Evolutionary conservation across 2,113 vertebrate genomes (phyloP), one percentile per base, ranked within the genome.

Genomic region (Cyprinodon tularosa): DNA sequence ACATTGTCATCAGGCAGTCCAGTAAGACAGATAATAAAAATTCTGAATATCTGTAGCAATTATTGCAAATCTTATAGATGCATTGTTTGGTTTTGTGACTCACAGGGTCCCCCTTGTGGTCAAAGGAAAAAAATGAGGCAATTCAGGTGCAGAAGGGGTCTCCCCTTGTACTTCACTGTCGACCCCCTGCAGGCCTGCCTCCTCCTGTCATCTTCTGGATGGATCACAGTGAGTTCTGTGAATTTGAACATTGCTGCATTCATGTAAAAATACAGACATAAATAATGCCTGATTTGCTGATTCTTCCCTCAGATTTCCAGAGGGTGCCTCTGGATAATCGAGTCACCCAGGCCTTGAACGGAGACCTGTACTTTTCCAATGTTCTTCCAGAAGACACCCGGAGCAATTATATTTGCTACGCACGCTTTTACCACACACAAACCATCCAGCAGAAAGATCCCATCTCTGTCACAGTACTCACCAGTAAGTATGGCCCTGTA

Each of bases 371-470:
- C 91, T 99, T 99, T 90, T 96, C 97, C 74, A 99, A 99, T n/a
- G 95, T 97, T 60, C 93, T 96, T 78, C 93, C 93, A 85, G 95
- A 97, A 81, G 97, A 99, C 77, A 95, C 94, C 20, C 94, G 97
- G 12, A 96, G 93, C 8, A 97, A 99, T 93, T 99, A 99, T 86
- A 99, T 99, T 90, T 99, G 98, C 88, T 99, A 98, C 13, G 98
- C 98, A 66, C 96, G 98, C 85, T 99, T 99, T 94, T 97, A 97
- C 71, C 95, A 98, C 84, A 99, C 98, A 0, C 97, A 98, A 84
- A 99, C 98, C 74, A 99, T 99, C 83, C 98, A 99, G 80, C 98
- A 99, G 94, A 99, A 99, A 62, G 97, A 99, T 84, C 98, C 98
- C 7, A 98, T 99, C 90, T 97, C 97, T 47, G 93, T 99, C 84